Conservation (phyloP, 1,140 invertebrate species). For the Drosophila bocki region DNA sequence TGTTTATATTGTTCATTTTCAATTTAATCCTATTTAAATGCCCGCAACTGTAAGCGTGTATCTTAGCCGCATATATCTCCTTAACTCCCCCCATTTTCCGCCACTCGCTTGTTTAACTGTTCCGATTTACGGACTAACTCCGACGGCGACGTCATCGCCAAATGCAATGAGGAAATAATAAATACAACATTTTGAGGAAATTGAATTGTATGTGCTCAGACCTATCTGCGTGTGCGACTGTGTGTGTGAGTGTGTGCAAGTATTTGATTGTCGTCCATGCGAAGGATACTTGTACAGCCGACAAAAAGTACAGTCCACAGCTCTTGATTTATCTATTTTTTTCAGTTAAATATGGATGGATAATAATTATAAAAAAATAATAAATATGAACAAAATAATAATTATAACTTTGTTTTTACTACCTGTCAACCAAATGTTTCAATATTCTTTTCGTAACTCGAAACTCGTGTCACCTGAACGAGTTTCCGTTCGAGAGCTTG, state of each 20-base stretch:
- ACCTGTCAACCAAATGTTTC: not conserved
- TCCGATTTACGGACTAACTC: slow-evolving; percentile 78
- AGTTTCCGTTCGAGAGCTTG: slow-evolving; percentile 30
- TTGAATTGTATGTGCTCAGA: slow-evolving; percentile 79
- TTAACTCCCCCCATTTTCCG: not conserved
- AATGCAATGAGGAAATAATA: slow-evolving; percentile 83
- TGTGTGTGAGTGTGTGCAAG: slow-evolving; percentile 17
- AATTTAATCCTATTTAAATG: not conserved
- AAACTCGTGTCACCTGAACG: slow-evolving; percentile 27
- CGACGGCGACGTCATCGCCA: slow-evolving; percentile 50
- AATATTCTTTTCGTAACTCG: not conserved
- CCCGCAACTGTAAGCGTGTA: slow-evolving; percentile 21
- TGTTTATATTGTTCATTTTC: not conserved
- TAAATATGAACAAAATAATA: not conserved
- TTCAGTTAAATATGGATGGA: no score
- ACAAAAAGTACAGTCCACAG: slow-evolving; percentile 26
- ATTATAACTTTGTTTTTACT: no score
- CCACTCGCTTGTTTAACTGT: slow-evolving; percentile 60
- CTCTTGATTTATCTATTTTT: no score
- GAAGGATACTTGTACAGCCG: slow-evolving; percentile 37
- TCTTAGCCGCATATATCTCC: slow-evolving; percentile 6
- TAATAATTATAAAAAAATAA: not conserved
- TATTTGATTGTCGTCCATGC: slow-evolving; percentile 42
- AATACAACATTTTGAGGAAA: slow-evolving; percentile 83
- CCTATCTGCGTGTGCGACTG: slow-evolving; percentile 25